Conservation (phyloP, 2,797 vertebrate genomes). For the Anguilla pacifica region DNA sequence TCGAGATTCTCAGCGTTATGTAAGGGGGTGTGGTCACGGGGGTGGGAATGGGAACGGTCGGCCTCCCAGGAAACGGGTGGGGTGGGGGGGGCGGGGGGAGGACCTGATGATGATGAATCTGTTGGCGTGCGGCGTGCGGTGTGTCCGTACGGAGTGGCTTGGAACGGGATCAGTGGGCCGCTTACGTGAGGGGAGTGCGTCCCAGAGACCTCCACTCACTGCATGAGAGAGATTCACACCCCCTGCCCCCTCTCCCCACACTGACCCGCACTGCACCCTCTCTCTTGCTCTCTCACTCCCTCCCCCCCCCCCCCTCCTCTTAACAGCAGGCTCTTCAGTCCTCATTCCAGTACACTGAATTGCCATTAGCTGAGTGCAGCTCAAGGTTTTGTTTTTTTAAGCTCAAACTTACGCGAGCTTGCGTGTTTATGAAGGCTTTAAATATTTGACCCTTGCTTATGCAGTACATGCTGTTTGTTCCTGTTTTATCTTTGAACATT, state of each 20-base stretch:
- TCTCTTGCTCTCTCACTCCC: constrained; percentile 6
- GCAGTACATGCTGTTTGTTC: background rate
- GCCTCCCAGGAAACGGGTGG: background rate
- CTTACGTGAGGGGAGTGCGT: background rate
- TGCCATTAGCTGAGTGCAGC: constrained; percentile 1
- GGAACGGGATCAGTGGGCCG: background rate
- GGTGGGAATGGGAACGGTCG: background rate
- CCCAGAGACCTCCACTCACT: background rate
- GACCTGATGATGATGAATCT: background rate
- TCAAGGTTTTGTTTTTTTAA: background rate
- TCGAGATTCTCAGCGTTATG: constrained; percentile 66
- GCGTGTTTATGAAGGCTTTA: background rate
- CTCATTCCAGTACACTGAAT: background rate
- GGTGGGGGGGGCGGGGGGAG: background rate
- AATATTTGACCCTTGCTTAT: background rate
- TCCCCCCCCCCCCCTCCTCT: background rate
- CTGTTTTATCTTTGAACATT: background rate
- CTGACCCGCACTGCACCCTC: background rate
- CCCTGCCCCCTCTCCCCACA: background rate
- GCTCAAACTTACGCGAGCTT: background rate
- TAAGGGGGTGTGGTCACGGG: constrained; percentile 50
- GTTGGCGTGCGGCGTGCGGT: background rate
- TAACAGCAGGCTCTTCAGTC: background rate
- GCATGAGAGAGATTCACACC: background rate
- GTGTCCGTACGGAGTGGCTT: background rate